phyloP scores from a whole-genome alignment of 2,797 vertebrate species.

The Myripristis murdjan region DNA sequence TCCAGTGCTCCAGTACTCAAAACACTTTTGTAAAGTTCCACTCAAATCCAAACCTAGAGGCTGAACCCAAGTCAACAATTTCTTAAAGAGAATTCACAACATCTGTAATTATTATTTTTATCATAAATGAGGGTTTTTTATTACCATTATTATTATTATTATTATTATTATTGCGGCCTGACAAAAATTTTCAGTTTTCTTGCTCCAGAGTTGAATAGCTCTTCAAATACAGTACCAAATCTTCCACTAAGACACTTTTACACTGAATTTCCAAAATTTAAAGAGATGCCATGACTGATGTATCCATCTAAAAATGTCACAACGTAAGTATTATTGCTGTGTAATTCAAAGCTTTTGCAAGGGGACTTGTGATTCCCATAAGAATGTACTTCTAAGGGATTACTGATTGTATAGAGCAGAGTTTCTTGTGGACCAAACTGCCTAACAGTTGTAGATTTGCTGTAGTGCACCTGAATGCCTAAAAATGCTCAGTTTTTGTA shows the following conservation, averaged over 20 bases:
- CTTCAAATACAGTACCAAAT: constrained; percentile 21
- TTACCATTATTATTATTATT: background rate
- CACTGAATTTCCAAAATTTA: constrained; percentile 2
- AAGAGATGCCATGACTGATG: constrained; percentile 6
- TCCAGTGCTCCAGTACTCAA: constrained; percentile 27
- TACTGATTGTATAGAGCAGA: constrained; percentile 10
- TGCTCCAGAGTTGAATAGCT: background rate
- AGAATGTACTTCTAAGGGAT: constrained; percentile 1
- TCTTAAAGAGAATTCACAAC: constrained; percentile 29
- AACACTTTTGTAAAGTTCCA: constrained; percentile 32
- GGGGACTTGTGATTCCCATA: constrained; percentile 7
- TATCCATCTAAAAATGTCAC: constrained; percentile 35
- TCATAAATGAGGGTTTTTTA: constrained; percentile 13
- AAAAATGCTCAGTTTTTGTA: constrained; percentile 22
- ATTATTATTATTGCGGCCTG: constrained; percentile 15
- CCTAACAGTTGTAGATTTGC: constrained; percentile 1
- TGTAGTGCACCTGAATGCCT: background rate
- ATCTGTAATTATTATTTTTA: constrained; percentile 37
- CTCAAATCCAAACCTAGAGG: constrained; percentile 44
- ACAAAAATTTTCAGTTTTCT: constrained; percentile 6
- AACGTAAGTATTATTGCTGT: constrained; percentile 49
- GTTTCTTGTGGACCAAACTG: constrained; percentile 12
- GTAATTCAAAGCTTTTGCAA: constrained; percentile 42
- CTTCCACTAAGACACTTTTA: constrained; percentile 4
- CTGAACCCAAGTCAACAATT: constrained; percentile 7